Evolutionary conservation across 2,888 invertebrate genomes (phyloP), one percentile per base, ranked within the genome.

Genomic region (Ophion costatus): DNA sequence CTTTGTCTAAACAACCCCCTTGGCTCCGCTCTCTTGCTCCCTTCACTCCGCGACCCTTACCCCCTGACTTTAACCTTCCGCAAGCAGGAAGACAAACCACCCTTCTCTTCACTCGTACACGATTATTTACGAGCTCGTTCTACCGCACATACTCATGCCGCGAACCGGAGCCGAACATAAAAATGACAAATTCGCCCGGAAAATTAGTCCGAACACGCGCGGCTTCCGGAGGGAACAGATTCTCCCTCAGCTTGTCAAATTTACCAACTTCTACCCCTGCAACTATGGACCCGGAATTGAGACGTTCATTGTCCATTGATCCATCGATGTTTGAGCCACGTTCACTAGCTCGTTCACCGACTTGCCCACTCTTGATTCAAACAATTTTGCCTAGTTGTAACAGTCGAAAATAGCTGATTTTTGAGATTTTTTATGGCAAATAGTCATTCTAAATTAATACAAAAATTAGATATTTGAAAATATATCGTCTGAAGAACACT

Each of bases 121-220:
- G 77, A 80, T 84, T 84, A 77, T 80, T 84, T 80, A 84, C 80
- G 77, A 80, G 73, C 38, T 20, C 67, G 29, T 67, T 66, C 76
- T 67, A 77, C 77, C 77, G 45, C 84, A 73, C 73, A 67, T 67
- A 51, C 51, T 51, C 51, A 4, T 51, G 14, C 74, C 79, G 70
- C 20, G 38, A 29, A 69, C 22, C 11, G 20, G 24, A 56, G 56
- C 61, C 64, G 59, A 64, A 80, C 76, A 71, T 82, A 87, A 87
- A 85, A 86, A 85, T 85, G 79, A 77, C 76, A 81, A 83, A 85
- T 87, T 83, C 63, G 77, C 66, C 75, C 42, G 84, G 69, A 77
- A 82, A 77, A 75, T 82, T 77, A 74, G 73, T 64, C 81, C 79
- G 66, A 56, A 75, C 45, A 20, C 51, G 51, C 51, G 51, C 42